phyloP scores from a whole-genome alignment of 1,140 invertebrate species.

The Drosophila insularis region DNA sequence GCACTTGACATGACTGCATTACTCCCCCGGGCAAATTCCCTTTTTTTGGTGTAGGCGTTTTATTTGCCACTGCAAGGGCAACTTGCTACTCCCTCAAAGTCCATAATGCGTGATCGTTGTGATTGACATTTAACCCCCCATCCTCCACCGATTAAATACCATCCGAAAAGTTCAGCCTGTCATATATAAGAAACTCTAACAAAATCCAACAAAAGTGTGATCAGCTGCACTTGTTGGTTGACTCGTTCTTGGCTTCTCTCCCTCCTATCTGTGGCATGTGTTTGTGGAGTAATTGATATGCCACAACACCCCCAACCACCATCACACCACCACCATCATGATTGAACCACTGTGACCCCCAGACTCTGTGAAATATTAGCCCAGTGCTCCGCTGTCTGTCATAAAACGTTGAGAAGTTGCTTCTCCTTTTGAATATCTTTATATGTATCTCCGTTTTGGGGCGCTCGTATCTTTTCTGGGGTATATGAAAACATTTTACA shows the following conservation, averaged over 20 bases:
- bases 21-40: not conserved
- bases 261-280: slow-evolving; percentile 56
- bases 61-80: slow-evolving; percentile 54
- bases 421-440: slow-evolving; percentile 22
- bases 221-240: slow-evolving; percentile 71
- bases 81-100: slow-evolving; percentile 24
- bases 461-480: slow-evolving; percentile 49
- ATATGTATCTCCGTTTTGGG: slow-evolving; percentile 19
- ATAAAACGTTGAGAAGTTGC: slow-evolving; percentile 56
- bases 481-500: slow-evolving; percentile 72
- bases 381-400: slow-evolving; percentile 61
- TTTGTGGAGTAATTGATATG: slow-evolving; percentile 79
- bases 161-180: slow-evolving; percentile 59
- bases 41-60: slow-evolving; percentile 49
- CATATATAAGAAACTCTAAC: slow-evolving; percentile 46
- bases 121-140: slow-evolving; percentile 67
- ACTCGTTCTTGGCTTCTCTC: not conserved
- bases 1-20: slow-evolving; percentile 61
- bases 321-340: slow-evolving; percentile 22
- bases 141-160: not conserved
- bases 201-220: slow-evolving; percentile 56
- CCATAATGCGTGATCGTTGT: slow-evolving; percentile 36
- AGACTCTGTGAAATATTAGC: slow-evolving; percentile 75
- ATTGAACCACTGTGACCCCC: slow-evolving; percentile 35
- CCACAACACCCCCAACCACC: slow-evolving; percentile 52